These are phyloP conservation scores for Electrona antarctica DNA, from an alignment of 2,113 vertebrate genomes.

Conservation along the genomic window DNA sequence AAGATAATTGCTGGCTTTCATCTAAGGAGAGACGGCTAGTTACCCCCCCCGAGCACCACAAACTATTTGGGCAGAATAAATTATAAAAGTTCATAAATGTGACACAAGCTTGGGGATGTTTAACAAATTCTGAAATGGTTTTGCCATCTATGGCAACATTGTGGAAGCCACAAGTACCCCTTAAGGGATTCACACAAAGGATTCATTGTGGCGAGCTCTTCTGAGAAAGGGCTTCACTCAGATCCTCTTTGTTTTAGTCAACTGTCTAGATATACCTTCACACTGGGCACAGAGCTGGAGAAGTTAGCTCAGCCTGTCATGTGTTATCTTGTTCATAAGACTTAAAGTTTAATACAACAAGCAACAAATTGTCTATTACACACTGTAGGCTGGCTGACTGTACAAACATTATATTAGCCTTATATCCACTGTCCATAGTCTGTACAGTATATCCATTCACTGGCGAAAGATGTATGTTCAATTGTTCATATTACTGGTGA, in stretches of 20 bases:
- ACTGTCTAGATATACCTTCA: slow-evolving; percentile 14
- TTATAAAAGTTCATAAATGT: neutral
- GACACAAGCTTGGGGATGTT: neutral
- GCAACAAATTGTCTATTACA: slow-evolving; percentile 37
- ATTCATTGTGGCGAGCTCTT: neutral
- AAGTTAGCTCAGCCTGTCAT: slow-evolving; percentile 42
- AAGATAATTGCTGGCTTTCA: slow-evolving; percentile 36
- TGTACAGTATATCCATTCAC: no score
- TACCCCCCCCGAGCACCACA: no score
- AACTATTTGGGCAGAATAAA: no score
- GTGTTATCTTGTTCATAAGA: slow-evolving; percentile 30
- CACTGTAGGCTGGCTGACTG: no score
- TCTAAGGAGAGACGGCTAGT: neutral
- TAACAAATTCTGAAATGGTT: neutral
- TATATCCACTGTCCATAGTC: no score
- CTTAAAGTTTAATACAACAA: slow-evolving; percentile 13
- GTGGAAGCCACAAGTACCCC: neutral
- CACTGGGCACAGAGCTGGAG: slow-evolving; percentile 4
- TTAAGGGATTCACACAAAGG: slow-evolving; percentile 13
- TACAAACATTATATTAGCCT: no score
- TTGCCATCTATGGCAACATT: slow-evolving; percentile 6
- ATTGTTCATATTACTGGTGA: no score
- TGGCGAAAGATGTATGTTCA: no score
- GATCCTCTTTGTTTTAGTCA: slow-evolving; percentile 23
- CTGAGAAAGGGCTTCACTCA: slow-evolving; percentile 23